phyloP scores from a whole-genome alignment of 2,797 vertebrate species.

The Gastrophryne carolinensis region DNA sequence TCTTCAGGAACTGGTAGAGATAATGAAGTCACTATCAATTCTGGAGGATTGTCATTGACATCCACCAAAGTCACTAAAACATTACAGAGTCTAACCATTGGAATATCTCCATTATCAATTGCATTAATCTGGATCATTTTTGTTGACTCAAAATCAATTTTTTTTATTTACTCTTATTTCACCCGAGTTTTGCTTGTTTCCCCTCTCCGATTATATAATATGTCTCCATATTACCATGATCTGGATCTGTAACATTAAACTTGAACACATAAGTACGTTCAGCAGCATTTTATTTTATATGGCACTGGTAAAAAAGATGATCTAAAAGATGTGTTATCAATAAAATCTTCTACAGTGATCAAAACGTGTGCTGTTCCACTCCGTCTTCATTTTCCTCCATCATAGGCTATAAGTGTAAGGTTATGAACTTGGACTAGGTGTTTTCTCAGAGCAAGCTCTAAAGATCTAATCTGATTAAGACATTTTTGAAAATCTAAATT shows the following conservation, averaged over 20 bases:
- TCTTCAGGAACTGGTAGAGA: slow-evolving; percentile 64
- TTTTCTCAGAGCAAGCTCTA: slow-evolving; percentile 72
- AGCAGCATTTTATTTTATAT: slow-evolving; percentile 70
- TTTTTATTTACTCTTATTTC: slow-evolving; percentile 64
- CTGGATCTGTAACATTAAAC: slow-evolving; percentile 76
- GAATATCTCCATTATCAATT: slow-evolving; percentile 63
- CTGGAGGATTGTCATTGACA: slow-evolving; percentile 69
- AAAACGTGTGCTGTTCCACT: slow-evolving; percentile 66
- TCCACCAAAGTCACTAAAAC: slow-evolving; percentile 64
- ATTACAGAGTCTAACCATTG: slow-evolving; percentile 59
- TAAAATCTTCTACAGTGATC: slow-evolving; percentile 70
- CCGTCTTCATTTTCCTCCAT: slow-evolving; percentile 72
- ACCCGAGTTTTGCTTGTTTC: slow-evolving; percentile 58
- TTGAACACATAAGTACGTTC: slow-evolving; percentile 68
- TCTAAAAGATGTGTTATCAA: slow-evolving; percentile 78
- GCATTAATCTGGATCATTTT: slow-evolving; percentile 68
- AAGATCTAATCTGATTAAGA: slow-evolving; percentile 63
- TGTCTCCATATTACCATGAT: slow-evolving; percentile 74
- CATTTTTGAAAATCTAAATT: slow-evolving; percentile 68
- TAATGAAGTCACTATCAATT: slow-evolving; percentile 53
- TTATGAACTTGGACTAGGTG: slow-evolving; percentile 69
- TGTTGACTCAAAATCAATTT: slow-evolving; percentile 70
- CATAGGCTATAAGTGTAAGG: slow-evolving; percentile 70
- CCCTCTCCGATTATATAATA: slow-evolving; percentile 73
- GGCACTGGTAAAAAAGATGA: slow-evolving; percentile 64